These are phyloP conservation scores for Canis aureus DNA, from an alignment of 2,113 vertebrate genomes.

Conservation along the genomic window DNA sequence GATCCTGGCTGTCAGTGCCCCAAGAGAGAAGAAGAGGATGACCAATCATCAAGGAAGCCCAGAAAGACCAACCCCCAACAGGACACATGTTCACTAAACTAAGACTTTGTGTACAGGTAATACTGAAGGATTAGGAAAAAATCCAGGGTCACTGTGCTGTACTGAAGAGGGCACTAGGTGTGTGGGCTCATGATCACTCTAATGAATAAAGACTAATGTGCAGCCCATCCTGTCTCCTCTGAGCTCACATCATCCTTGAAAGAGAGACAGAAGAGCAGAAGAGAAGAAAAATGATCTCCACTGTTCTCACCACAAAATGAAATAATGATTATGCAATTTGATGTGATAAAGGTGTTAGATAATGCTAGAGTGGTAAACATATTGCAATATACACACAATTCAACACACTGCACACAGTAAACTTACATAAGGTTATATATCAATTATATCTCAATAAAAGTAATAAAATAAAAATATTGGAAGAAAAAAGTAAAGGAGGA, in stretches of 20 bases:
- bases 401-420: neutral
- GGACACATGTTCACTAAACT: too few species aligned
- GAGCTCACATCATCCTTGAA: neutral
- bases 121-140: neutral
- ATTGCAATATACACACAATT: neutral
- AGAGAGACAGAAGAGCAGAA: neutral
- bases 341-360: neutral
- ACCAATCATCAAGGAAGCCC: neutral
- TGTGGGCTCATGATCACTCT: neutral
- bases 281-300: neutral
- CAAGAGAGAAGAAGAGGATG: neutral
- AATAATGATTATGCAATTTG: neutral
- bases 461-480: neutral
- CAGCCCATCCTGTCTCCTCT: neutral
- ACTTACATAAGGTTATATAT: neutral
- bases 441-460: neutral
- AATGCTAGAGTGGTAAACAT: neutral
- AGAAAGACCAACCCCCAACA: neutral
- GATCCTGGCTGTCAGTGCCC: neutral
- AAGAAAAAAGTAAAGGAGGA: neutral
- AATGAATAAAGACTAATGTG: neutral
- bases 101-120: neutral
- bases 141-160: neutral
- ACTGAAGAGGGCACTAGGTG: neutral
- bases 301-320: neutral